phyloP scores from a whole-genome alignment of 2,888 invertebrate genomes.

The Lordiphosa fenestrarum region DNA sequence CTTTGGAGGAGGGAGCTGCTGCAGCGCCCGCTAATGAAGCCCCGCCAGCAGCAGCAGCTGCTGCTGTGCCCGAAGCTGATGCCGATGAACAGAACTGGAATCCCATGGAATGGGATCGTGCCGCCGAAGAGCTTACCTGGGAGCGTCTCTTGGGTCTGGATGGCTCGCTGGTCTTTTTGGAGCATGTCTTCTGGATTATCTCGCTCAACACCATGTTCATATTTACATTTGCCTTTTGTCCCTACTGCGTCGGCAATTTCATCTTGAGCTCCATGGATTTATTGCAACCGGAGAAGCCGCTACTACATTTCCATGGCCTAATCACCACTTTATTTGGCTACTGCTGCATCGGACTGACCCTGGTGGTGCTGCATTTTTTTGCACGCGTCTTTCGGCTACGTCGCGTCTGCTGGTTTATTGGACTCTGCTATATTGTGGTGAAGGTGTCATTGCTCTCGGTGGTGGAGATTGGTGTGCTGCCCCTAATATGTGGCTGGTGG shows the following conservation, averaged over 20 bases:
- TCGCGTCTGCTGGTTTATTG: constrained; percentile 91
- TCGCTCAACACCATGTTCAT: constrained; percentile 98
- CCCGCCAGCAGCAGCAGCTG: constrained; percentile 81
- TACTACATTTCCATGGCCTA: constrained; percentile 94
- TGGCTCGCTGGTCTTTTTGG: constrained; percentile 97
- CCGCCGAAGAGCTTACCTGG: constrained; percentile 99
- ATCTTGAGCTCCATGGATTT: constrained; percentile 87
- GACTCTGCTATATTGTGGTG: constrained; percentile 90
- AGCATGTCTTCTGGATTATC: constrained; percentile 99
- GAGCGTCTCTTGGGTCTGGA: constrained; percentile 97
- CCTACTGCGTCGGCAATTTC: constrained; percentile 95
- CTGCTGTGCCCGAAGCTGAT: constrained; percentile 80
- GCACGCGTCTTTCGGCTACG: constrained; percentile 90
- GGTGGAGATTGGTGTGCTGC: constrained; percentile 98
- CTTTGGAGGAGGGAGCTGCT: constrained; percentile 73
- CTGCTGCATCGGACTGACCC: constrained; percentile 90
- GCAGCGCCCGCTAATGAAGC: constrained; percentile 81
- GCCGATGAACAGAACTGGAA: constrained; percentile 91
- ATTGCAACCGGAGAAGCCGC: constrained; percentile 78
- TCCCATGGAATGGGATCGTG: constrained; percentile 99
- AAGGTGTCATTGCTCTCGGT: constrained; percentile 96
- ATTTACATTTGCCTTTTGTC: constrained; percentile 97
- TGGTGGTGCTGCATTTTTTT: constrained; percentile 91
- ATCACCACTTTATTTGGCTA: constrained; percentile 96
- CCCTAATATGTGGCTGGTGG: constrained; percentile 99